Evolutionary conservation across 2,113 vertebrate species (phyloP).

Genomic region (Mustela nigripes): DNA sequence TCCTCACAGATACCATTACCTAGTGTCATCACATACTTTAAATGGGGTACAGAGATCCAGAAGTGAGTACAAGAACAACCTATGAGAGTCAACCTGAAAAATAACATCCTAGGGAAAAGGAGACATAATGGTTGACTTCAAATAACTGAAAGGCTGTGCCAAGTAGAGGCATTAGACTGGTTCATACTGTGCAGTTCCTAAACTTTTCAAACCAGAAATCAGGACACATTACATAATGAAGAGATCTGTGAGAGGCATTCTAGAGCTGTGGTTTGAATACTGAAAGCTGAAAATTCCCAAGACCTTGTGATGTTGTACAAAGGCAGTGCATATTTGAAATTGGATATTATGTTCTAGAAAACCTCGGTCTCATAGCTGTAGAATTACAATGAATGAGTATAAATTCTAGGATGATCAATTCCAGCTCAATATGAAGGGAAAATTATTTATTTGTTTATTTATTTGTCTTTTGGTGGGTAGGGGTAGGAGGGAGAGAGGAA

Average conservation of each 20-base stretch:
- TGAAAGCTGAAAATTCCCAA: background rate
- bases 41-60: background rate
- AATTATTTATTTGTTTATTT: too few species aligned
- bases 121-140: background rate
- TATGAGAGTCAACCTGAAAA: background rate
- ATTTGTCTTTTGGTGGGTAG: background rate
- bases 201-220: conserved; percentile 55
- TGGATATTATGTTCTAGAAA: conserved; percentile 35
- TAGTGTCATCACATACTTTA: background rate
- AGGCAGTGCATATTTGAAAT: conserved; percentile 26
- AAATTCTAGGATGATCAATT: conserved; percentile 29
- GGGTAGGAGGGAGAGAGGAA: background rate
- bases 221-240: background rate
- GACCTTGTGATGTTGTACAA: background rate
- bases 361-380: background rate
- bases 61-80: background rate
- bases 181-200: background rate
- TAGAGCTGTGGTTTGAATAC: background rate
- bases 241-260: background rate
- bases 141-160: background rate
- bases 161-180: background rate
- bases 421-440: background rate
- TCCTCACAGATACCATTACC: background rate
- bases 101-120: background rate
- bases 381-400: conserved; percentile 9